Evolutionary conservation across 2,797 vertebrate species (phyloP).

Genomic region (Cirrhinus mrigala): DNA sequence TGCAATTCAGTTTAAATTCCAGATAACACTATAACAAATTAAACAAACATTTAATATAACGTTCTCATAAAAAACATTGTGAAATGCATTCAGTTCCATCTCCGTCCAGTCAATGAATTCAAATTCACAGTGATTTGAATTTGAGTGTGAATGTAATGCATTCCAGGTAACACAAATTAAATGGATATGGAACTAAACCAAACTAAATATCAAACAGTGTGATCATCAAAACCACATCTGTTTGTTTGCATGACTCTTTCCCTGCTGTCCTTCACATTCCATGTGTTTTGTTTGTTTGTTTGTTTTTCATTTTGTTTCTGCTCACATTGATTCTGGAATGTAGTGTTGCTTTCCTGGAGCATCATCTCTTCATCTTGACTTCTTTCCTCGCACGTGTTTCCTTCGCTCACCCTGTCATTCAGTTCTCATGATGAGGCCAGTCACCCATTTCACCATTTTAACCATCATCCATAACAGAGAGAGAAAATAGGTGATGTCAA

Average conservation of each 20-base stretch:
- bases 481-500: slow-evolving; percentile 29
- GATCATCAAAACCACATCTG: background rate
- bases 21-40: background rate
- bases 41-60: background rate
- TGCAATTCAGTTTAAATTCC: background rate
- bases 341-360: slow-evolving; percentile 34
- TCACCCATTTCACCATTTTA: slow-evolving; percentile 40
- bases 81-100: background rate
- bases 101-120: background rate
- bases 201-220: background rate
- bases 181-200: background rate
- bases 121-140: background rate
- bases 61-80: background rate
- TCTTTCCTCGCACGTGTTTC: slow-evolving; percentile 32
- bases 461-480: slow-evolving; percentile 43
- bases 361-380: slow-evolving; percentile 34
- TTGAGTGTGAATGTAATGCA: background rate
- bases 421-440: slow-evolving; percentile 62
- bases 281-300: background rate
- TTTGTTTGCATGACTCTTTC: slow-evolving; percentile 3
- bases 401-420: slow-evolving; percentile 52
- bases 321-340: slow-evolving; percentile 35
- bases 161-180: background rate
- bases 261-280: slow-evolving; percentile 37
- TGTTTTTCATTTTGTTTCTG: slow-evolving; percentile 21